These are phyloP conservation scores for Oreochromis tanganicae DNA, from an alignment of 2,113 vertebrate genomes.

Conservation along the genomic window DNA sequence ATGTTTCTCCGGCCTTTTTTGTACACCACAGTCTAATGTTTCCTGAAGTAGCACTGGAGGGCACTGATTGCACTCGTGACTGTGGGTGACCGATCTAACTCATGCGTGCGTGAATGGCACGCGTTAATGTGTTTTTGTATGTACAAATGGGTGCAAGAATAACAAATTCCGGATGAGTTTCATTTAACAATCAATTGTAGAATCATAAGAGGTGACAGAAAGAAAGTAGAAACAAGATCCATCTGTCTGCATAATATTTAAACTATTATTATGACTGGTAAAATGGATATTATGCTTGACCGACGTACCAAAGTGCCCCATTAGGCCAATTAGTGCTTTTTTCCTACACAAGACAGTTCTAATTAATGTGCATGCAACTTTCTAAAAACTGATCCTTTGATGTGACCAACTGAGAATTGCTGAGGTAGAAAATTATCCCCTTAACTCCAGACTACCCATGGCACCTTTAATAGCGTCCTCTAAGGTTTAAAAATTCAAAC, in stretches of 20 bases:
- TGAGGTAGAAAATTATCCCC: not conserved
- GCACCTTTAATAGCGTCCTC: not conserved
- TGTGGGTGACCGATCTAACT: not conserved
- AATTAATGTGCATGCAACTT: not conserved
- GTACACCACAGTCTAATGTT: not conserved
- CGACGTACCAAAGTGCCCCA: not conserved
- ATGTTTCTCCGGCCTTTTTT: not conserved
- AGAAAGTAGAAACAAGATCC: not conserved
- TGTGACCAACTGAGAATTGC: not conserved
- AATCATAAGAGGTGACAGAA: not conserved
- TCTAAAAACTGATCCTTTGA: not conserved
- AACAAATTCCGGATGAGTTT: not conserved
- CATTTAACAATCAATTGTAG: not conserved
- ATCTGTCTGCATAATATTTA: not conserved
- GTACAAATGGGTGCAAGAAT: not conserved
- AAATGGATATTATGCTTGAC: not conserved
- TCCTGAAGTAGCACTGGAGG: not conserved
- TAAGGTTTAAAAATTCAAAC: not conserved
- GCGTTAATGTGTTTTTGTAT: not conserved
- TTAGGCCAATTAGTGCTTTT: not conserved
- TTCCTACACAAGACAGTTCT: not conserved
- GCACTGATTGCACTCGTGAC: not conserved
- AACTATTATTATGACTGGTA: not conserved
- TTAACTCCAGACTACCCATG: not conserved
- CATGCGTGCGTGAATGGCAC: not conserved